phyloP scores from a whole-genome alignment of 2,113 vertebrate genomes.

The Otus sunia region DNA sequence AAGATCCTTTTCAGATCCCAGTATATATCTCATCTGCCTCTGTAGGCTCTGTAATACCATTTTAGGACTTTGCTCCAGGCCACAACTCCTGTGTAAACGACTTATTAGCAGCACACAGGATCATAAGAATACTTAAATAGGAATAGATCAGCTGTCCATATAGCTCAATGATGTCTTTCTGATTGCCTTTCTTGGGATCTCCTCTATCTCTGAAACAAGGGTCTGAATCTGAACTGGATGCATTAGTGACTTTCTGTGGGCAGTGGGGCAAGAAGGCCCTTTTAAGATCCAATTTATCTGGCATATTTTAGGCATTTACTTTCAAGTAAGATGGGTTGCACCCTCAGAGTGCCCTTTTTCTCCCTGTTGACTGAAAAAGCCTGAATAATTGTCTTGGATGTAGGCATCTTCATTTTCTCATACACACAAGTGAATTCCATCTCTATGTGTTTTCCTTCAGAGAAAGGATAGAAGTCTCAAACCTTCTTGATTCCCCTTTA shows the following conservation, averaged over 20 bases:
- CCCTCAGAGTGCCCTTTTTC: background rate
- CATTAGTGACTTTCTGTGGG: background rate
- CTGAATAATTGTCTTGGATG: background rate
- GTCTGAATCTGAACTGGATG: background rate
- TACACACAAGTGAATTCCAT: background rate
- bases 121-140: slow-evolving; percentile 16
- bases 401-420: background rate
- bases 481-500: slow-evolving; percentile 48
- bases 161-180: slow-evolving; percentile 26
- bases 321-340: background rate
- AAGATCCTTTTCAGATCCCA: background rate
- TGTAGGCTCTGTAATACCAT: background rate
- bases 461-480: slow-evolving; percentile 21
- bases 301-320: background rate
- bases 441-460: slow-evolving; percentile 54
- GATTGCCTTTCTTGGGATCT: background rate
- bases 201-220: background rate
- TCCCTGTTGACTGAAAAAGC: background rate
- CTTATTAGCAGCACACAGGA: background rate
- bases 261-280: background rate
- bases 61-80: slow-evolving; percentile 26
- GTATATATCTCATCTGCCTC: background rate
- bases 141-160: slow-evolving; percentile 2
- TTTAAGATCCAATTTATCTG: background rate
- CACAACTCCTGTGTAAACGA: background rate